Base-by-base conservation (phyloP, 1,140 invertebrate genomes). In the Danaus plexippus region DNA sequence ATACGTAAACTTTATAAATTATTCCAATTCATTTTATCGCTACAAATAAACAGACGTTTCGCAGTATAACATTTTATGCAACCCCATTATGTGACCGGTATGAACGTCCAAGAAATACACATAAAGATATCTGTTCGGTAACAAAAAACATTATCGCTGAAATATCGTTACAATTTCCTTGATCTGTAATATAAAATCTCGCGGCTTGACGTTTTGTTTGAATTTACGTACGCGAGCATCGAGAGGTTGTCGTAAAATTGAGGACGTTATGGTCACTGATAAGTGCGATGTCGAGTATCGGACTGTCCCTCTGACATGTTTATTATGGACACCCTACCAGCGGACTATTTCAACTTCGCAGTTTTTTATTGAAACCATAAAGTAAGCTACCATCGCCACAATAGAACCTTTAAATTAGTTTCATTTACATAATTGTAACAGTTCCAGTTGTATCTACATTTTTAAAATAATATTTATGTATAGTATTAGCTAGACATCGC, bases 121-220 rank as follows among this genome's bases (percentile, higher is more conserved):
- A 79, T 80, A 83, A 83, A 80, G 76, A 78, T 78, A 80, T 76
- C 78, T 67, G 73, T 80, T 69, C 71, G 62, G 67, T 67, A 73
- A 71, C 72, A 73, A 76, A 43, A 77, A 81, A 76, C 73, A 76
- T 84, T 81, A 81, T 80, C 75, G 69, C 71, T 79, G 74, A 83
- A 79, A 80, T 85, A 85, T 85, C 77, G 78, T 77, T 77, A 77
- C 77, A 77, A 79, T 85, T 83, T 80, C 73, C 79, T 77, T 85
- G 82, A 85, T 85, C 76, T 70, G 80, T 73, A 77, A 77, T 80
- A 83, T 82, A 79, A 83, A 85, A 80, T 80, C 68, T 75, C 60
- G 72, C 56, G 53, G 67, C 67, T 73, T 79, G 80, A 80, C 78
- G 75, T 81, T 80, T 76, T 70, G 71, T 71, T 71, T 64, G 68